Evolutionary conservation across 23 tunicate species (phyloP), one percentile per base, ranked within the genome.

Genomic region (Botrylloides violaceus): DNA sequence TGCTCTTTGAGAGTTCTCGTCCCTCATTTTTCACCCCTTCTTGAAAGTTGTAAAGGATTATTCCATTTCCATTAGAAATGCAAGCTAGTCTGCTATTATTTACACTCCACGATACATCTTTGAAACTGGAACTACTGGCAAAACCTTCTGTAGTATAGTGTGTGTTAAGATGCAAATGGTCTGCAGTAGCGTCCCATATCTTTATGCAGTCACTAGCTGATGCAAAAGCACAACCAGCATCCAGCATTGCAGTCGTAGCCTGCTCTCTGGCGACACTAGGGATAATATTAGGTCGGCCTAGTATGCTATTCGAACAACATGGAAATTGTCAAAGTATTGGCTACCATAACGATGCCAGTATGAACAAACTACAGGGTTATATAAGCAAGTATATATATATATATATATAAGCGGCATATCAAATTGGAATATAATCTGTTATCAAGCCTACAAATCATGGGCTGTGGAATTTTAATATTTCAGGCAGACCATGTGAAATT

Each of bases 171-270:
- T 63, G 70, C 15, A 43, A 15, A 27, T 29, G 19, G 1, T 60
- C 65, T 26, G 21, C 65, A 7, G 32, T 34, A 2, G 96, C 28
- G 66, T 90, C 90, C 97, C 97, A 90, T 39, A 90, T 58, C 66
- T 90, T 90, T 19, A 90, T 65, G 50, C 66, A 76, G 61, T 90
- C 91, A 37, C 97, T 85, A 28, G 82, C 81, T 21, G 90, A 77
- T 28, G 89, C 92, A 66, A 90, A 76, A 3, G 50, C 32, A 9
- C 80, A 50, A 22, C 68, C 84, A 58, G 58, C 20, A 75, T 43
- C 57, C 25, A 23, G 74, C 74, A 68, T 68, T 59, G 70, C 64
- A 59, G 18, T 47, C 55, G 55, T 47, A 47, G 12, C 55, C 55
- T 9, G 55, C 55, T 47, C 18, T 47, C 12, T 47, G 12, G 55